A percentile compares a stretch with the other conserved stretches of the same genome.
Conservation (phyloP, 1,140 invertebrate genomes). For the Battus philenor region DNA sequence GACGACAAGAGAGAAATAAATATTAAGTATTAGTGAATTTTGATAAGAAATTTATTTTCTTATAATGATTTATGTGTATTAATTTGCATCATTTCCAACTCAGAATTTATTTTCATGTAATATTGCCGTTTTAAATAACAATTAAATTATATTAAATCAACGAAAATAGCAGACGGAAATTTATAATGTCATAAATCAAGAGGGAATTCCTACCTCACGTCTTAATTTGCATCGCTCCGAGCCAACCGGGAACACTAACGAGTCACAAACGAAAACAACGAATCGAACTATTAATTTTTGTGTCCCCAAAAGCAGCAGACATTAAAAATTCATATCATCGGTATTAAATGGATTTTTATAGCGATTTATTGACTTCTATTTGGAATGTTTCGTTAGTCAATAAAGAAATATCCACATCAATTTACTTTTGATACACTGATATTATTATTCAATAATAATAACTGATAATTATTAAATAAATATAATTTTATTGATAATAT, state of each 20-base stretch:
- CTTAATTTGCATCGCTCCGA: conserved; percentile 66
- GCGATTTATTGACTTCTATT: conserved; percentile 9
- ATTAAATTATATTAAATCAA: too few relatives aligned
- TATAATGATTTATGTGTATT: too few relatives aligned
- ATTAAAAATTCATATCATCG: conserved; percentile 50
- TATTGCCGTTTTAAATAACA: too few relatives aligned
- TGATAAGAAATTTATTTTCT: too few relatives aligned
- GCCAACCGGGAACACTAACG: conserved; percentile 61
- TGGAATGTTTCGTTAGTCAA: conserved; percentile 15
- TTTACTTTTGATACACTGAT: too few relatives aligned
- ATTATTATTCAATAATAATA: neutral
- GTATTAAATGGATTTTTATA: conserved; percentile 37
- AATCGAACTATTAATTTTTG: conserved; percentile 68
- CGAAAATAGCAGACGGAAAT: conserved; percentile 19
- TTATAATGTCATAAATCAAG: conserved; percentile 61
- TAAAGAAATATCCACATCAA: too few relatives aligned
- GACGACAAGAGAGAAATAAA: too few relatives aligned
- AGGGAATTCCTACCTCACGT: conserved; percentile 50
- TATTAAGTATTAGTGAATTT: too few relatives aligned
- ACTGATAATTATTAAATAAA: neutral
- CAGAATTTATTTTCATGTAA: too few relatives aligned
- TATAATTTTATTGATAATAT: conserved; percentile 4
- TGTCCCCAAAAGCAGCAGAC: conserved; percentile 49
- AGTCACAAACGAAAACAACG: conserved; percentile 64
- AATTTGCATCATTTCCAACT: too few relatives aligned